Evolutionary conservation across 2,797 vertebrate species (phyloP).

Genomic region (Chaenodraco wilsoni): DNA sequence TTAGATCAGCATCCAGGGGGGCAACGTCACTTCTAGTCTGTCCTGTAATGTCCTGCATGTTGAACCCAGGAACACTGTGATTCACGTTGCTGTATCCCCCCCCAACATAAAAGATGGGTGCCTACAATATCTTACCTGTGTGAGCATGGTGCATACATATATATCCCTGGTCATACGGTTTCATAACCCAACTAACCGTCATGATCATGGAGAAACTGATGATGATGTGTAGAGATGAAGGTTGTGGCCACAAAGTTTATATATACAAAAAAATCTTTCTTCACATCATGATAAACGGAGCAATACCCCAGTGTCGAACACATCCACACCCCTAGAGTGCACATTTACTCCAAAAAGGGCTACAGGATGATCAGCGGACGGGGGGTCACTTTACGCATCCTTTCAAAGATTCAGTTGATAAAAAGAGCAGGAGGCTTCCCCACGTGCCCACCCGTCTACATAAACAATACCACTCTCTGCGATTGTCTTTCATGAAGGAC

Average conservation of each 20-base stretch:
- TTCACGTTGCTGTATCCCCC: constrained; percentile 51
- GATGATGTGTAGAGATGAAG: constrained; percentile 1
- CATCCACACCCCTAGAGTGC: constrained; percentile 48
- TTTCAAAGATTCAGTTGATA: constrained; percentile 35
- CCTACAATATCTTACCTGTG: constrained; percentile 45
- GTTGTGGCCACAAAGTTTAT: constrained; percentile 12
- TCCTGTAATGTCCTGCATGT: constrained; percentile 76
- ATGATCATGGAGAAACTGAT: constrained; percentile 19
- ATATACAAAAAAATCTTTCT: constrained; percentile 10
- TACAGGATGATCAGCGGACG: constrained; percentile 70
- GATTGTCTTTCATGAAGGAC: constrained; percentile 9
- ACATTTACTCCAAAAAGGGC: constrained; percentile 75
- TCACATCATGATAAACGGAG: constrained; percentile 57
- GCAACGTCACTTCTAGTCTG: constrained; percentile 50
- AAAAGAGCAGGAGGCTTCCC: constrained; percentile 17
- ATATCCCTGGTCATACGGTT: constrained; percentile 43
- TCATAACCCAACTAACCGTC: constrained; percentile 30
- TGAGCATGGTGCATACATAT: constrained; percentile 68
- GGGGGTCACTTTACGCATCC: constrained; percentile 56
- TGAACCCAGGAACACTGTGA: constrained; percentile 79
- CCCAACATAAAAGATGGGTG: constrained; percentile 45
- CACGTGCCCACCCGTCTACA: not conserved
- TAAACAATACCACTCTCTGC: constrained; percentile 3
- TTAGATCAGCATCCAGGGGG: constrained; percentile 54
- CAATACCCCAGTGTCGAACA: constrained; percentile 62